Evolutionary conservation across 2,888 invertebrate species (phyloP).

Genomic region (Macrophya annulata): DNA sequence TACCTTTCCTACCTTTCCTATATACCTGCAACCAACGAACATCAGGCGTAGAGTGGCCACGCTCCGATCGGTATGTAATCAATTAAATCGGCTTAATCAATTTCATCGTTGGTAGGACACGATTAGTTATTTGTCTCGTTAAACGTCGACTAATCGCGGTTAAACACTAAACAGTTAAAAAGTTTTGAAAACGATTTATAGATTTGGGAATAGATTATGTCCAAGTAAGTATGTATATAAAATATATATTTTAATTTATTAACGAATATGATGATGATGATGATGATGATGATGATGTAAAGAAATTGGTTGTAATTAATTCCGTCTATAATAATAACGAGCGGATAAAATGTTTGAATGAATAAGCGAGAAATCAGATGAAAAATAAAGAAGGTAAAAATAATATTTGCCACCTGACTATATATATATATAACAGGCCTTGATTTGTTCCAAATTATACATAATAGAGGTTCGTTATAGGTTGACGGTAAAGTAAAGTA

Average conservation of each 20-base stretch:
- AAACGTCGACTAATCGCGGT: slow-evolving; percentile 18
- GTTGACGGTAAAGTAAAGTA: background rate
- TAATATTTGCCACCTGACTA: background rate
- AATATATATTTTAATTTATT: background rate
- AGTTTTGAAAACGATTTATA: background rate
- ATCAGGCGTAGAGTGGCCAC: slow-evolving; percentile 20
- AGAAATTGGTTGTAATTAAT: background rate
- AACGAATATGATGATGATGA: background rate
- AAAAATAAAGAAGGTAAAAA: background rate
- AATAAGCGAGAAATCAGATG: background rate
- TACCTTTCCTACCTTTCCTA: slow-evolving; percentile 62
- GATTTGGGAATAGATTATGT: background rate
- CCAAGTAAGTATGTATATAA: background rate
- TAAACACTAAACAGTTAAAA: background rate
- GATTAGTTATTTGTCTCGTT: slow-evolving; percentile 41
- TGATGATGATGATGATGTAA: background rate
- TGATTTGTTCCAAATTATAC: background rate
- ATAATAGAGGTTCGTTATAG: background rate
- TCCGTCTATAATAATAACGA: background rate
- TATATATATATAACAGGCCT: too few species aligned
- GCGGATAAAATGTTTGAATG: background rate
- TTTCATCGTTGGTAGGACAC: slow-evolving; percentile 39
- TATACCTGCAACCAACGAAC: slow-evolving; percentile 48
- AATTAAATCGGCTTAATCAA: slow-evolving; percentile 47
- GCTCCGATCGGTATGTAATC: slow-evolving; percentile 44